Percentiles rank a stretch among this genome's conserved stretches.
phyloP scores from a whole-genome alignment of 2,113 vertebrate genomes.

The Cygnus buccinator region DNA sequence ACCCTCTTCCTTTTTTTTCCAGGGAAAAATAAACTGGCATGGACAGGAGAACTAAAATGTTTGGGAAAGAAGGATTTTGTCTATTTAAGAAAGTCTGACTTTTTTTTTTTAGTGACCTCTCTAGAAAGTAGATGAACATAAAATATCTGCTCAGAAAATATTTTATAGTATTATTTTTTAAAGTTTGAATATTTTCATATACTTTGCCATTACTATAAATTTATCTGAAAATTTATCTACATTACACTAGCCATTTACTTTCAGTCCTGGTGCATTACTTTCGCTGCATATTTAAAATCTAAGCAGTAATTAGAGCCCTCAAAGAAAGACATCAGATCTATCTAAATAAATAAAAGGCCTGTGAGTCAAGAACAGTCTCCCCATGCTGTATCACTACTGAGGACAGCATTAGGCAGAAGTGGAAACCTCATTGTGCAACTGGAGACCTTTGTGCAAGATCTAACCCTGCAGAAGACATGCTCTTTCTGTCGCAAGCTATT shows the following conservation, averaged over 20 bases:
- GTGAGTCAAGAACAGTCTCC: background rate
- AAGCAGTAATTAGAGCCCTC: background rate
- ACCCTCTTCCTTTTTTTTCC: background rate
- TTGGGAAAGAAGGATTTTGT: background rate
- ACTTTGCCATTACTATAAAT: background rate
- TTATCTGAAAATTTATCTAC: background rate
- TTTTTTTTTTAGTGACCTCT: background rate
- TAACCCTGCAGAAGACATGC: background rate
- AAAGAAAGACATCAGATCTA: background rate
- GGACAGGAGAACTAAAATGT: background rate
- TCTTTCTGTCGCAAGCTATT: background rate
- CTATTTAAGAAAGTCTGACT: background rate
- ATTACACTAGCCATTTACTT: background rate
- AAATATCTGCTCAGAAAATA: background rate
- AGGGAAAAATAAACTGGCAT: background rate
- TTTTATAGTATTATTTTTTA: background rate
- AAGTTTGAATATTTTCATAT: background rate
- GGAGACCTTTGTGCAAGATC: background rate
- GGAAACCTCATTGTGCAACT: background rate
- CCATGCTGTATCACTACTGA: accelerated
- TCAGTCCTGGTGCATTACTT: background rate
- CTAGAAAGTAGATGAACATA: background rate
- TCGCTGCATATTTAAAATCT: background rate
- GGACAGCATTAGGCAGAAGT: background rate
- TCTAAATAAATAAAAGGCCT: background rate